Evolutionary conservation across 92 coral and sea anemone species (phyloP), one percentile per base, ranked within the genome.

Genomic region (Isaurus tuberculatus): DNA sequence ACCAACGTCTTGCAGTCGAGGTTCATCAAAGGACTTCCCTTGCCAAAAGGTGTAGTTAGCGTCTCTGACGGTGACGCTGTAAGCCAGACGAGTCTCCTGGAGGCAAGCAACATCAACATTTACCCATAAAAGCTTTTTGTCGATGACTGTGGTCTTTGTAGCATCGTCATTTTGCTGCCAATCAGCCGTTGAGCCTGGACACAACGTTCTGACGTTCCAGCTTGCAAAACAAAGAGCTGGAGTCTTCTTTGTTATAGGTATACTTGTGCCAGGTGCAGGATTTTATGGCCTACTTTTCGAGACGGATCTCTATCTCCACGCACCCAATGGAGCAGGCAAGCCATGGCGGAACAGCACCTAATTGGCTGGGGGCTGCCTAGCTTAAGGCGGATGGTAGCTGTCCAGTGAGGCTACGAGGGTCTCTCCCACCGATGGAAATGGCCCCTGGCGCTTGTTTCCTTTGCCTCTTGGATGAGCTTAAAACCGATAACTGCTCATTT

Each of bases 301-400:
- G 5, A 4, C 4, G 22, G 23, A 40, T 61, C 81, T 75, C n/a
- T 37, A 67, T 26, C 85, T 53, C 83, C 72, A 71, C 10, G 66
- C 86, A 85, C 89, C 83, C 83, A 88, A 7, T 78, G 60, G 64
- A 27, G 89, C 31, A 79, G 72, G 79, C 90, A 79, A 36, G 58
- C 48, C 17, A 40, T 44, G 81, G 83, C 87, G 73, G 90, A 79
- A 69, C 75, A 89, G 48, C 91, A 82, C 85, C 88, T 83, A 75
- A 86, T 48, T 86, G 90, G 63, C 93, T 83, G 83, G 88, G 90
- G 85, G 31, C 66, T 60, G 58, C 63, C 63, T 22, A 53, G 63
- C 22, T 53, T 53, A 22, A 53, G 63, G 63, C 23, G 63, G 22
- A 22, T 22, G 25, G 63, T 53, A 53, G 63, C 63, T 33, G 81